Evolutionary conservation across 2,797 vertebrate genomes (phyloP), one percentile per base, ranked within the genome.

Genomic region (Microctenopoma lineatum): DNA sequence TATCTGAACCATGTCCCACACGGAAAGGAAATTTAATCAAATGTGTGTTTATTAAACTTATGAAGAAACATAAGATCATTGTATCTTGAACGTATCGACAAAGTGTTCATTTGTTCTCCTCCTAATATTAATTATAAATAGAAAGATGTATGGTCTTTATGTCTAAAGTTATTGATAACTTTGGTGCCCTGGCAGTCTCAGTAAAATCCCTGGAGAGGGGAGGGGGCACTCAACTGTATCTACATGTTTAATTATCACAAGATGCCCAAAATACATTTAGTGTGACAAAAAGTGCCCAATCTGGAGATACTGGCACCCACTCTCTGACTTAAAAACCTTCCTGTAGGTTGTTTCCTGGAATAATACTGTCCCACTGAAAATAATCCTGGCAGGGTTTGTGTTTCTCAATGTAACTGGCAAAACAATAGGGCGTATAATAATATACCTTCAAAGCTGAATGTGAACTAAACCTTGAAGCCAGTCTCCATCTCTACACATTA

Each of bases 401-500:
- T 18, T 53, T 60, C 4, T 21, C 57, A 71, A 64, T 32, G 16
- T 39, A 51, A 47, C 11, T 69, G 44, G 44, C 14, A 32, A 53
- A 65, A 50, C 5, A 65, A 61, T 0, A 15, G 3, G 4, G 21
- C 13, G 18, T 47, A 25, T 32, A 36, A 32, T 14, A 63, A 18
- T 21, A 4, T 55, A 21, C 59, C 62, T 45, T 64, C 1, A 29
- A 42, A 48, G 38, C 18, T 52, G 53, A 66, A 39, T 61, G 62
- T 52, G 45, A 52, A 67, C 5, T 50, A 45, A 69, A 46, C 34
- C 21, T 47, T 26, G n/a, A 34, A 10, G 29, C 25, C 21, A 32
- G 34, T 25, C 16, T 52, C 46, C 25, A 38, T 62, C 38, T 41
- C 13, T 26, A 15, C 47, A 70, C 29, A 34, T 64, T 36, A 63